These are phyloP conservation scores for Pachyramphus minor DNA, from an alignment of 2,113 vertebrate genomes.

Conservation along the genomic window DNA sequence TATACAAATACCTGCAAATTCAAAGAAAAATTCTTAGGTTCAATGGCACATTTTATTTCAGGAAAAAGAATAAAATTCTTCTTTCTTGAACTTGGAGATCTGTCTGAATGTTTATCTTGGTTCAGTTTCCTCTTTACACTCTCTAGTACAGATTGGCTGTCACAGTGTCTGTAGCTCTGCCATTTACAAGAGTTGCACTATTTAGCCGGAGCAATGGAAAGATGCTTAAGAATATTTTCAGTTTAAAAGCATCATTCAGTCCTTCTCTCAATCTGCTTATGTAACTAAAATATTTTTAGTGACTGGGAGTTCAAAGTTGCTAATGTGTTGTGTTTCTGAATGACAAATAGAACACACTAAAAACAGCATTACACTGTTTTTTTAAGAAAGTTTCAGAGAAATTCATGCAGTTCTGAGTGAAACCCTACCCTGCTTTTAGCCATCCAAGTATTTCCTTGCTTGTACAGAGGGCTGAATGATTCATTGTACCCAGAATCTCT, in stretches of 20 bases:
- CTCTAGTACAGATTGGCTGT: constrained; percentile 20
- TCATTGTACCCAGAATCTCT: constrained; percentile 70
- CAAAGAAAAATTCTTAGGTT: not conserved
- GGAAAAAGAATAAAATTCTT: not conserved
- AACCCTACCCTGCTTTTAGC: constrained; percentile 68
- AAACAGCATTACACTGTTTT: constrained; percentile 69
- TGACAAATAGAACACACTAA: constrained; percentile 76
- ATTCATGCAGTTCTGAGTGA: constrained; percentile 68
- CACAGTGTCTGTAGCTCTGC: constrained; percentile 21
- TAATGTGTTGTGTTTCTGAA: constrained; percentile 76
- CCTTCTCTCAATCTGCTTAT: constrained; percentile 68
- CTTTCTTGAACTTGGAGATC: constrained; percentile 37
- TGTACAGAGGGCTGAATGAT: constrained; percentile 68
- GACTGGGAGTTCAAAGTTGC: constrained; percentile 69
- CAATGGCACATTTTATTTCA: not conserved
- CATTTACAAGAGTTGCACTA: constrained; percentile 59
- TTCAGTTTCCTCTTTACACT: constrained; percentile 20
- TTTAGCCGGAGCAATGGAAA: constrained; percentile 57
- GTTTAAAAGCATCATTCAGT: constrained; percentile 67
- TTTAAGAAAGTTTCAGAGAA: constrained; percentile 64
- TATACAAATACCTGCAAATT: not conserved
- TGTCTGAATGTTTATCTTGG: constrained; percentile 48
- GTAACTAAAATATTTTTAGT: constrained; percentile 77
- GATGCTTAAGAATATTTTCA: constrained; percentile 64
- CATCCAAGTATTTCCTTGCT: constrained; percentile 72